These are phyloP conservation scores for Galeopsomyia nigrocyanea DNA, from an alignment of 2,888 invertebrate genomes.

Conservation along the genomic window DNA sequence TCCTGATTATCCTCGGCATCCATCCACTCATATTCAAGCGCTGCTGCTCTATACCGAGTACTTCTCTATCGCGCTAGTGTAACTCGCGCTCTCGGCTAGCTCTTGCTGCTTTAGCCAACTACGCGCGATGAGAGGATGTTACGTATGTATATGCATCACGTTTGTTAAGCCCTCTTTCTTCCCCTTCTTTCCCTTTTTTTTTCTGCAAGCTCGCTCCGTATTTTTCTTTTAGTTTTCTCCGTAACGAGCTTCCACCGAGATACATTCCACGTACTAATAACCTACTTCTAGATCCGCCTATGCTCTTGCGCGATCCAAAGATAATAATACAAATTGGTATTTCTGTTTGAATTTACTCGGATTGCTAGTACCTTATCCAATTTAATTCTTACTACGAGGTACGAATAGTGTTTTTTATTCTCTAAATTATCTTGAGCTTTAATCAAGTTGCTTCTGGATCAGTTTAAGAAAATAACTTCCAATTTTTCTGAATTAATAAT, in stretches of 20 bases:
- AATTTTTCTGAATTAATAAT: background rate
- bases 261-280: too few relatives aligned
- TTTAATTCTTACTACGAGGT: too few relatives aligned
- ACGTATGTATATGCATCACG: background rate
- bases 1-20: constrained; percentile 60
- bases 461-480: background rate
- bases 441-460: background rate
- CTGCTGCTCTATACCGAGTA: background rate
- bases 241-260: background rate
- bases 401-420: too few relatives aligned
- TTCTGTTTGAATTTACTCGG: too few relatives aligned
- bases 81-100: background rate
- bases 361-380: too few relatives aligned
- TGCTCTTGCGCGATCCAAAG: too few relatives aligned
- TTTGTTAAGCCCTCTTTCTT: too few relatives aligned
- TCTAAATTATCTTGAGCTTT: too few relatives aligned
- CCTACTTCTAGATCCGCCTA: too few relatives aligned
- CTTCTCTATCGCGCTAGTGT: background rate
- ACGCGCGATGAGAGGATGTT: constrained; percentile 7
- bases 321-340: too few relatives aligned
- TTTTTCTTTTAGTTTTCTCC: background rate
- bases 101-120: constrained; percentile 6
- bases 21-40: constrained; percentile 40
- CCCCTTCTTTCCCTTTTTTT: background rate
- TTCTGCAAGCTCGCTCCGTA: constrained; percentile 6